Conservation (phyloP, 1,140 invertebrate species). For the Copidosoma floridanum region DNA sequence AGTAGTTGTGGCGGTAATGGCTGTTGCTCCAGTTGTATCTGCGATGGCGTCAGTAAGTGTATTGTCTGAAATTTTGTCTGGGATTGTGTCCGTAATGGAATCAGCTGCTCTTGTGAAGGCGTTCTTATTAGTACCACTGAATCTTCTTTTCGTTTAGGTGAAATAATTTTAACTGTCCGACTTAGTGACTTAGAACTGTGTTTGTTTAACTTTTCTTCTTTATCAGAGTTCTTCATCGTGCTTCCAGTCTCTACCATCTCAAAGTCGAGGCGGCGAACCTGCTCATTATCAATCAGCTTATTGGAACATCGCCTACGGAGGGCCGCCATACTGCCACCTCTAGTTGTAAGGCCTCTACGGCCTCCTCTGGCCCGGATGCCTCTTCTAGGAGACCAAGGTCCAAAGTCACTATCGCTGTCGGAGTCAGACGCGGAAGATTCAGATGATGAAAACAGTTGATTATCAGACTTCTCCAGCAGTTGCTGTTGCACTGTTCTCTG, state of each 20-base stretch:
- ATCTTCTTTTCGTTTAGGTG: slow-evolving; percentile 47
- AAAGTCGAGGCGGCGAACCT: slow-evolving; percentile 48
- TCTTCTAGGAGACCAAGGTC: slow-evolving; percentile 44
- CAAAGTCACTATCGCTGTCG: slow-evolving; percentile 53
- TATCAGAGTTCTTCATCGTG: slow-evolving; percentile 53
- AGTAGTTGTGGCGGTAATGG: too few relatives aligned
- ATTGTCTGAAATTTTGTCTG: too few relatives aligned
- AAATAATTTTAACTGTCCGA: slow-evolving; percentile 37
- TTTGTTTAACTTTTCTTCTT: slow-evolving; percentile 42
- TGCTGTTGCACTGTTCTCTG: slow-evolving; percentile 36
- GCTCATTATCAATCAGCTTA: slow-evolving; percentile 51
- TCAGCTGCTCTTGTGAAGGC: too few relatives aligned
- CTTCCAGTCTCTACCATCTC: slow-evolving; percentile 55
- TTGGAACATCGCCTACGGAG: slow-evolving; percentile 43
- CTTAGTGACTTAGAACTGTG: slow-evolving; percentile 1
- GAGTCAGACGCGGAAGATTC: slow-evolving; percentile 51
- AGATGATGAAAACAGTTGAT: slow-evolving; percentile 37
- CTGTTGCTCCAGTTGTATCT: too few relatives aligned
- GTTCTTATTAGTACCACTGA: too few relatives aligned
- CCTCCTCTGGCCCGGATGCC: slow-evolving; percentile 43
- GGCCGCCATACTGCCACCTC: slow-evolving; percentile 46
- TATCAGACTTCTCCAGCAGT: too few relatives aligned
- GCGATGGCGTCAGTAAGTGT: too few relatives aligned
- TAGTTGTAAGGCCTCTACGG: slow-evolving; percentile 50
- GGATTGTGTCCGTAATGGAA: too few relatives aligned